phyloP scores from a whole-genome alignment of 1,140 invertebrate species.

The Sycophaga agraensis region DNA sequence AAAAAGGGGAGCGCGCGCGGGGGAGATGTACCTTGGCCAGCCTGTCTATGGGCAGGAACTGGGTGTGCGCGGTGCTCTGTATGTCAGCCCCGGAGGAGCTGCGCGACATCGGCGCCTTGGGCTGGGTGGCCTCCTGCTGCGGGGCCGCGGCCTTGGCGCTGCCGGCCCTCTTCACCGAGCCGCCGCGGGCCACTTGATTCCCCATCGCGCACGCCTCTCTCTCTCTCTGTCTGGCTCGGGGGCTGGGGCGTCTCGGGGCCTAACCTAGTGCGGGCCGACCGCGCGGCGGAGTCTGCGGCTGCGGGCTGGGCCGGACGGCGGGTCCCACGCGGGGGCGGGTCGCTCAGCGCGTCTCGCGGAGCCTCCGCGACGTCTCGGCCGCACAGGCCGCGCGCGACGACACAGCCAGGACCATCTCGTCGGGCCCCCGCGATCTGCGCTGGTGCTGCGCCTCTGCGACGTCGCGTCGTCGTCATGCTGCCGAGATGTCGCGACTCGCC shows the following conservation, averaged over 20 bases:
- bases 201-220: constrained; percentile 35
- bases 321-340: not conserved
- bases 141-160: constrained; percentile 22
- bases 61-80: constrained; percentile 61
- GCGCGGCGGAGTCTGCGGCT: no score
- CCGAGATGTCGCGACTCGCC: no score
- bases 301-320: not conserved
- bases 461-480: no score
- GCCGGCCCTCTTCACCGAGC: constrained; percentile 26
- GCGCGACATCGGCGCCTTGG: constrained; percentile 47
- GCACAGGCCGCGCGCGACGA: not conserved
- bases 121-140: constrained; percentile 21
- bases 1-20: no score
- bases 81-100: constrained; percentile 64
- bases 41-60: constrained; percentile 70
- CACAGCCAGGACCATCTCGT: no score
- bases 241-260: not conserved
- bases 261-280: not conserved
- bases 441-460: no score
- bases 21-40: constrained; percentile 63
- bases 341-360: not conserved
- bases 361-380: not conserved
- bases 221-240: not conserved
- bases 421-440: no score
- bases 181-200: constrained; percentile 39